Evolutionary conservation across 35 echinoderm and acorn worm species (phyloP), one percentile per base, ranked within the genome.

Genomic region (Ophioderma brevispina): DNA sequence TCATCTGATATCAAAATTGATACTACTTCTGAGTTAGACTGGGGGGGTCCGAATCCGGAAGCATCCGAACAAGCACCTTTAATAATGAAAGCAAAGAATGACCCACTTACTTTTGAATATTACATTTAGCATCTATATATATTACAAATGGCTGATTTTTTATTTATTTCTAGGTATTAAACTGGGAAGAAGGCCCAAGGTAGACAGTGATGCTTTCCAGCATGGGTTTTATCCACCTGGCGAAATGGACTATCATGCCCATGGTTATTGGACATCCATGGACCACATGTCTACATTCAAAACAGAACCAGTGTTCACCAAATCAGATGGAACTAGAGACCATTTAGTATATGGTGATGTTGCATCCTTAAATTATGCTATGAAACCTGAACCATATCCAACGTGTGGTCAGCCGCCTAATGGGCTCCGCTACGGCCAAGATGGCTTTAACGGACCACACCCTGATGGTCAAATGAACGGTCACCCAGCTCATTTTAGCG

Each of bases 141-240:
- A n/a, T n/a, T n/a, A n/a, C 10, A 4, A 11, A 82, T 37, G 59
- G 0, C 31, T n/a, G n/a, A 15, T 87, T 80, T 92, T 11, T 81
- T 63, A 33, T 82, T 37, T 31, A 25, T 46, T 78, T 95, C 14
- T 40, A 99, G 97, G 97, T 34, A 99, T 99, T 31, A 99, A 99
- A 89, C 80, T 99, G 3, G 97, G 97, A 37, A 55, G 97, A 56
- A 55, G 97, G 31, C 97, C 97, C 1, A 99, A 99, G 84, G 88
- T 91, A 8, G 97, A 99, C 23, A 88, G 91, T 37, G 96, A 94
- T 35, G 81, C 87, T 5, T 78, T 96, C 19, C 94, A 96, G 39
- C 94, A 96, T 28, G 91, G 91, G 31, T 96, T 84, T 75, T 96
- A 89, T 63, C 52, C 86, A 1, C 85, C 80, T 50, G 83, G 86